Evolutionary conservation across 2,113 vertebrate species (phyloP).

Genomic region (Scomber japonicus): DNA sequence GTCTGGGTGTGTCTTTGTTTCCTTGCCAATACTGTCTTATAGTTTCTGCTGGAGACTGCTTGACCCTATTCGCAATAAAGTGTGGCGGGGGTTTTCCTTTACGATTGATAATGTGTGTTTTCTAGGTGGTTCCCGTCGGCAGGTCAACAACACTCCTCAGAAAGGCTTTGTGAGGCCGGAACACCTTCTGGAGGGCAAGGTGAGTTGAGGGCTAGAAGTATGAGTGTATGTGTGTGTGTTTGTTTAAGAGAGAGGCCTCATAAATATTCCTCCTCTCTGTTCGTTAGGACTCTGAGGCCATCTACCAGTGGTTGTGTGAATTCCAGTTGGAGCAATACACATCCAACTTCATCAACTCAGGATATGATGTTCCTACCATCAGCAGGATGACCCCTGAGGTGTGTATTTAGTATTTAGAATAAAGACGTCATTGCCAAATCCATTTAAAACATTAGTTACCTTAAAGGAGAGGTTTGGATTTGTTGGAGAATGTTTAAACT

Average conservation of each 20-base stretch:
- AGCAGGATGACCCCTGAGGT: conserved; percentile 97
- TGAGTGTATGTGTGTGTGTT: neutral
- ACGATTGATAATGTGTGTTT: conserved; percentile 47
- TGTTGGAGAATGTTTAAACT: no score
- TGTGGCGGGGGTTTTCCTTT: neutral
- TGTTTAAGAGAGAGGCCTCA: neutral
- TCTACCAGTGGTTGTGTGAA: conserved; percentile 94
- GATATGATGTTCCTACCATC: conserved; percentile 96
- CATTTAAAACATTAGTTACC: no score
- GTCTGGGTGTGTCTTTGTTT: neutral
- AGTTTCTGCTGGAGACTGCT: neutral
- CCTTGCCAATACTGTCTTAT: neutral
- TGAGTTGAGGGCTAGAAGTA: conserved; percentile 51
- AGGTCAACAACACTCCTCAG: conserved; percentile 79
- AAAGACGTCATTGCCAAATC: no score
- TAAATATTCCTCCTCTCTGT: neutral
- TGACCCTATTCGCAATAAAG: neutral
- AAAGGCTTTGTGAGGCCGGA: conserved; percentile 88
- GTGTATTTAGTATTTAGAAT: no score
- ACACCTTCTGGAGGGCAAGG: conserved; percentile 92
- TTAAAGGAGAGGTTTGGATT: no score
- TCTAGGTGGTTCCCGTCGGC: conserved; percentile 76
- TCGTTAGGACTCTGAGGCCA: conserved; percentile 92
- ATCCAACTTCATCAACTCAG: conserved; percentile 89
- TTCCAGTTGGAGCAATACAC: conserved; percentile 97